Conservation (phyloP, 2,113 vertebrate genomes). For the Stegostoma tigrinum region DNA sequence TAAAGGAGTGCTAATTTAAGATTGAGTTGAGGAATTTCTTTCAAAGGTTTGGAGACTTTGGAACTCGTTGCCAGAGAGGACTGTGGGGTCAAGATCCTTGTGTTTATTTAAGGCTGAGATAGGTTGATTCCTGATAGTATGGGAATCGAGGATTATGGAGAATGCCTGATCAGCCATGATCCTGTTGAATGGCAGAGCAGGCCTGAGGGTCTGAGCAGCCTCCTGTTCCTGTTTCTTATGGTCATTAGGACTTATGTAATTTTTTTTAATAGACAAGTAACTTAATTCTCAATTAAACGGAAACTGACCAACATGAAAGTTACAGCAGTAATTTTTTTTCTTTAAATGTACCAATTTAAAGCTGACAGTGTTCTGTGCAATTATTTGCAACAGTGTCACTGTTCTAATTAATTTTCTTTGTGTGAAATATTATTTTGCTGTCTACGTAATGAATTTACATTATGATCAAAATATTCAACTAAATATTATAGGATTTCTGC, state of each 20-base stretch:
- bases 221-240: no score
- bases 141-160: no score
- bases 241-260: neutral
- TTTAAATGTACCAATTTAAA: neutral
- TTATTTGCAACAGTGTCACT: neutral
- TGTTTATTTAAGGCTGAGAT: no score
- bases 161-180: no score
- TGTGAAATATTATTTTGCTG: neutral
- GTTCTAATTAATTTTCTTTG: neutral
- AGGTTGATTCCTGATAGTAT: no score
- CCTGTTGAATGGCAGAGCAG: no score
- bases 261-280: neutral
- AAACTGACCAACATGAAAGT: neutral
- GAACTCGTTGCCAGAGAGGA: no score
- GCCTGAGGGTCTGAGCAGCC: no score
- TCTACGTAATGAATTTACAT: neutral
- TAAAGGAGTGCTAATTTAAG: no score
- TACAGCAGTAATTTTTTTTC: neutral
- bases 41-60: no score
- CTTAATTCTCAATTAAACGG: neutral
- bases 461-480: neutral
- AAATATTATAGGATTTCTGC: conserved; percentile 82
- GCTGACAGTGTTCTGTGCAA: neutral
- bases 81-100: no score
- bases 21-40: no score